Conservation (phyloP, 2,113 vertebrate species). For the Pyxicephalus adspersus region DNA sequence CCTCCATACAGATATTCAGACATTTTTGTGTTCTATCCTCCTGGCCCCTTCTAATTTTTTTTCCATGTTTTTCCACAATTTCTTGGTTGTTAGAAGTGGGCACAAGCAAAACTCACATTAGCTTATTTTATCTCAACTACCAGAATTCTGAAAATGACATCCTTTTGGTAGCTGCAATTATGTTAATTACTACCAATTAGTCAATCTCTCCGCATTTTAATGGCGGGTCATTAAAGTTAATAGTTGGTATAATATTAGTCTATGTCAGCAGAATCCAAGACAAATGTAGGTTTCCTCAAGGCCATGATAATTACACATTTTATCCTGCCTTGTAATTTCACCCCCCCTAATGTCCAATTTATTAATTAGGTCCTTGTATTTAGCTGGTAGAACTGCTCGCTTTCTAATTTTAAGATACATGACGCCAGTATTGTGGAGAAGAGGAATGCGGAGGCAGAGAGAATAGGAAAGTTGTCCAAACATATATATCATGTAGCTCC, state of each 20-base stretch:
- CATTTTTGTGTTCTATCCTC: too few relatives aligned
- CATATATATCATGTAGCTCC: neutral
- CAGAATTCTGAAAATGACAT: slow-evolving; percentile 4
- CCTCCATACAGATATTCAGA: too few relatives aligned
- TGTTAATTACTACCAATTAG: slow-evolving; percentile 63
- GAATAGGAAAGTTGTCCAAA: too few relatives aligned
- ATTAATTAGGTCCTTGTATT: slow-evolving; percentile 32
- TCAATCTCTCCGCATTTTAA: slow-evolving; percentile 55
- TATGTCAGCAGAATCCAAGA: slow-evolving; percentile 62
- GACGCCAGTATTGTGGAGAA: neutral
- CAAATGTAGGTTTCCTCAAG: neutral
- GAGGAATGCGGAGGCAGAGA: neutral
- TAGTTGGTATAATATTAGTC: slow-evolving; percentile 62
- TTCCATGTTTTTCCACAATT: too few relatives aligned
- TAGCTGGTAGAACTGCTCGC: neutral
- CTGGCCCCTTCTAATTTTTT: too few relatives aligned
- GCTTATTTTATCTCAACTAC: neutral
- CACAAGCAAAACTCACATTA: neutral
- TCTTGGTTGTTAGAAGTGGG: too few relatives aligned
- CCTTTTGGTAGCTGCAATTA: slow-evolving; percentile 58
- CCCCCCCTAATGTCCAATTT: slow-evolving; percentile 33
- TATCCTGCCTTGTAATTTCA: neutral
- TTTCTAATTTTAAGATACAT: neutral
- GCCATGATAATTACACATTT: slow-evolving; percentile 17
- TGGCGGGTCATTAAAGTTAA: slow-evolving; percentile 65